phyloP scores from a whole-genome alignment of 2,888 invertebrate species.

The Xanthia icteritia region DNA sequence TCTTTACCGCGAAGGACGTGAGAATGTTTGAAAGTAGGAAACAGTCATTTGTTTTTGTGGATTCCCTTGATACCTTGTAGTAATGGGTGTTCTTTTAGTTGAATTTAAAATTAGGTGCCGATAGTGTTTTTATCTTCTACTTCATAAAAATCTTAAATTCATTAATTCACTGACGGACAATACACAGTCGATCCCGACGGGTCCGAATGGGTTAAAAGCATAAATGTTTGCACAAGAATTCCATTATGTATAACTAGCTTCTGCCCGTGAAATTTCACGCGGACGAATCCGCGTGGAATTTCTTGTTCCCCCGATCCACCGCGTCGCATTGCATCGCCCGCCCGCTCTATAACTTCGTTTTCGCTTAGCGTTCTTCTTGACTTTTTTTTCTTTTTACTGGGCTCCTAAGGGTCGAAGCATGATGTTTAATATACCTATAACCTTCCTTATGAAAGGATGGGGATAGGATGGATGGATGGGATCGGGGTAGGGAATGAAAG shows the following conservation, averaged over 20 bases:
- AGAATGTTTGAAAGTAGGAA: conserved; percentile 39
- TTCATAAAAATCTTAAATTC: not conserved
- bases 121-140: not conserved
- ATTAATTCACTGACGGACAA: not conserved
- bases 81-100: not conserved
- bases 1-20: conserved; percentile 32
- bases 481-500: not conserved
- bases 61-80: not conserved
- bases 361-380: too few relatives aligned
- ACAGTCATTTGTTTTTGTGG: conserved; percentile 23
- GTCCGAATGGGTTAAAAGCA: not conserved
- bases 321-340: too few relatives aligned
- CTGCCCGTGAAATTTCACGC: too few relatives aligned
- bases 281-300: too few relatives aligned
- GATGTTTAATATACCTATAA: too few relatives aligned
- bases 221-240: not conserved
- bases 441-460: too few relatives aligned
- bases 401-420: too few relatives aligned
- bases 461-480: too few relatives aligned
- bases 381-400: too few relatives aligned
- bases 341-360: too few relatives aligned
- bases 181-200: not conserved
- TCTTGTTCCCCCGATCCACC: too few relatives aligned
- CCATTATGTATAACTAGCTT: not conserved
- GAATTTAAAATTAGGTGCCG: not conserved